Evolutionary conservation across 1,140 invertebrate species (phyloP), one percentile per base, ranked within the genome.

Genomic region (Helicoverpa armigera): DNA sequence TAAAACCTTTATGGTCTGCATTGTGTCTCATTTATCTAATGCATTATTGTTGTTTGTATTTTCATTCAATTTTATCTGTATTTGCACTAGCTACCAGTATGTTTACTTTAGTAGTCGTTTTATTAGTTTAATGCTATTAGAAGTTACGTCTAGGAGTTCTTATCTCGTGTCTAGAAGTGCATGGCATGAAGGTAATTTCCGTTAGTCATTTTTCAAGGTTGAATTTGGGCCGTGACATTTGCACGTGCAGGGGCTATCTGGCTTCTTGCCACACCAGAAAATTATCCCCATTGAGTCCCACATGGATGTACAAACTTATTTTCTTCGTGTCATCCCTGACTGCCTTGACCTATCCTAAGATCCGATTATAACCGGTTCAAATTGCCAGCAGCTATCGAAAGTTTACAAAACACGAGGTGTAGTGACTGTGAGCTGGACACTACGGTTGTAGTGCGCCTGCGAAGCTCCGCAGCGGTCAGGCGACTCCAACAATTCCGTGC

Each of bases 371-470:
- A 73, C 79, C 54, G 75, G 77, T 80, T 63, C 56, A 63, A 79
- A 61, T 72, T 79, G 67, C 77, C 75, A 83, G 29, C 60, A 60
- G 60, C 56, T 60, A 77, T 58, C 23, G 54, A 65, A 67, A 75
- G 87, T 90, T 90, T 90, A 85, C 83, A 84, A 88, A 89, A 90
- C 81, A 90, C 63, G 82, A 86, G 86, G 83, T 86, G 61, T 83
- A 83, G 83, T 85, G 69, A 61, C 43, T 54, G 65, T 53, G 56
- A 12, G n/a, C n/a, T 43, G 56, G n/a, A n/a, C 54, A 54, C 65
- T 53, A 12, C 58, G 65, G 48, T n/a, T 48, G 60, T 63, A 84
- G 80, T 83, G 81, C 74, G 83, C 72, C 69, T 13, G 73, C 77
- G 63, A 58, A 76, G 73, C 73, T 50, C 72, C 60, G 16, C 48